A percentile compares a stretch with the other conserved stretches of the same genome.
Evolutionary conservation across 2,888 invertebrate species (phyloP).

Genomic region (Salticus scenicus): DNA sequence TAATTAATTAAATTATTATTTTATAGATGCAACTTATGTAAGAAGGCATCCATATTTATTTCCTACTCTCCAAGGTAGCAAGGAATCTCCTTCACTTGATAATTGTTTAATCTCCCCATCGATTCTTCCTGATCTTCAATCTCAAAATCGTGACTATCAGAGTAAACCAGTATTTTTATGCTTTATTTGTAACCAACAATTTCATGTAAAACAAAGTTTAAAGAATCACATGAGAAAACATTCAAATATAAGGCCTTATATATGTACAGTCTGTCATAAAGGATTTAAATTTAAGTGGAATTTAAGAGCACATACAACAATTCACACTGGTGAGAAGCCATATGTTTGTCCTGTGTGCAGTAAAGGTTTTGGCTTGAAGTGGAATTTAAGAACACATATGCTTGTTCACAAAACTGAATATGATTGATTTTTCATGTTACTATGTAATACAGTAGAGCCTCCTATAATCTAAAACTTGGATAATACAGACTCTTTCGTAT

Average conservation of each 20-base stretch:
- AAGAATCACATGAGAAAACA: neutral
- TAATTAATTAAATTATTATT: too few species aligned
- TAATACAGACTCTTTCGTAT: too few species aligned
- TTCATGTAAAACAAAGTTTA: neutral
- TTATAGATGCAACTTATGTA: too few species aligned
- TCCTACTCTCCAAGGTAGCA: too few species aligned
- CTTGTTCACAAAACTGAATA: neutral
- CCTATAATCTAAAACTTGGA: neutral
- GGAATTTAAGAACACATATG: constrained; percentile 9
- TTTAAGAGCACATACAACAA: neutral
- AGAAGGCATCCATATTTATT: too few species aligned
- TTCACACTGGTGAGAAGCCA: constrained; percentile 16
- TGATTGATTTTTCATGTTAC: neutral
- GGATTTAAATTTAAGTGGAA: neutral
- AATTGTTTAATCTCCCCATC: too few species aligned
- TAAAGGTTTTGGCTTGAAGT: constrained; percentile 18
- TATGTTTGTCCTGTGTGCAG: constrained; percentile 11
- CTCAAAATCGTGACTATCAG: neutral
- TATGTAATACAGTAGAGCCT: neutral
- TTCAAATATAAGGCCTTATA: neutral
- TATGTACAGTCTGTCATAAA: neutral
- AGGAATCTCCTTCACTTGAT: too few species aligned
- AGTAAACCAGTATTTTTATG: neutral
- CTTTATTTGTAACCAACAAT: neutral
- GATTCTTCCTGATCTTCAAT: neutral